Conservation (phyloP, 2,797 vertebrate genomes). For the Schizopygopsis pylzovi region DNA sequence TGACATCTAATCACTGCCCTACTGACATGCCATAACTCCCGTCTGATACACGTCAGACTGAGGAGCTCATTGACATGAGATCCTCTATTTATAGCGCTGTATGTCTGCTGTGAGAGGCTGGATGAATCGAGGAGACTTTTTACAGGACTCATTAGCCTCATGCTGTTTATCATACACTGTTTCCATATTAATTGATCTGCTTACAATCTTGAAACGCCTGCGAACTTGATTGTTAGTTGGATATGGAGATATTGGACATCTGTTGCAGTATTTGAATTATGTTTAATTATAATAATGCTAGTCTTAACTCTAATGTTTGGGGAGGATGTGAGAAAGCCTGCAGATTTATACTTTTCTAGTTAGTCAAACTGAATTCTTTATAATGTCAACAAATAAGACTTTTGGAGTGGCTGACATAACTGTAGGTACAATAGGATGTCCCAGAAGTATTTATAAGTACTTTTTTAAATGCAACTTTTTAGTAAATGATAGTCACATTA, state of each 20-base stretch:
- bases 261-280: not conserved
- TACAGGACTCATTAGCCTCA: conserved; percentile 42
- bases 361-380: not conserved
- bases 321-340: not conserved
- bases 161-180: conserved; percentile 34
- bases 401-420: not conserved
- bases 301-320: not conserved
- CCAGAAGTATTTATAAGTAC: not conserved
- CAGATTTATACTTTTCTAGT: not conserved
- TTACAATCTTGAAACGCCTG: conserved; percentile 12
- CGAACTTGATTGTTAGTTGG: not conserved
- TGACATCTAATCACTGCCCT: conserved; percentile 80
- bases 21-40: conserved; percentile 57
- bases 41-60: conserved; percentile 44
- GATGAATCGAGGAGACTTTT: conserved; percentile 19
- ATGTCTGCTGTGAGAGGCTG: conserved; percentile 27
- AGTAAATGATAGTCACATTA: not conserved
- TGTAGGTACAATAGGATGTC: not conserved
- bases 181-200: conserved; percentile 33
- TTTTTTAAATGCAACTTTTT: not conserved
- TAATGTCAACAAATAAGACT: not conserved
- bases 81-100: conserved; percentile 29
- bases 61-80: conserved; percentile 47
- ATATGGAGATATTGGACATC: not conserved
- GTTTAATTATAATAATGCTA: not conserved